Evolutionary conservation across 1,140 invertebrate genomes (phyloP).

Genomic region (Chymomyza costata): DNA sequence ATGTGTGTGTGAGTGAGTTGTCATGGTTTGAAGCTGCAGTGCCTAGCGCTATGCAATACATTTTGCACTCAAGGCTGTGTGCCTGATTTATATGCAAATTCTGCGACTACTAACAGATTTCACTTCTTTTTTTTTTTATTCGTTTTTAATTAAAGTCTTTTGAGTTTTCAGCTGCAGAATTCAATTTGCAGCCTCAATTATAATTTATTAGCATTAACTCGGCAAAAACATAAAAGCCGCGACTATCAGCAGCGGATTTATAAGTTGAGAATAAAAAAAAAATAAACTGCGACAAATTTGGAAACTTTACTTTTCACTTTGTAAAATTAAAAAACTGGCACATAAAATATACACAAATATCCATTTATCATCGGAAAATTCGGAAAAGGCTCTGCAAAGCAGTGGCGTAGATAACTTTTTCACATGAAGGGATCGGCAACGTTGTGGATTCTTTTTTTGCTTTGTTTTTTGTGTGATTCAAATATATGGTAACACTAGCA

Average conservation of each 20-base stretch:
- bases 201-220: constrained; percentile 68
- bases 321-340: constrained; percentile 65
- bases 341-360: constrained; percentile 49
- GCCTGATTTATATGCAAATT: constrained; percentile 69
- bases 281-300: constrained; percentile 65
- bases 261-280: no score
- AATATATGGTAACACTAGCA: no score
- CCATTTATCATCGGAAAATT: constrained; percentile 64
- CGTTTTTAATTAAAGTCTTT: constrained; percentile 72
- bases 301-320: constrained; percentile 72
- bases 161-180: constrained; percentile 66
- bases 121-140: no score
- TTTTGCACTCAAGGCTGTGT: constrained; percentile 30
- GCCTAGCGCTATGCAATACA: constrained; percentile 40
- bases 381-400: constrained; percentile 29
- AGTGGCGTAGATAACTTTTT: no score
- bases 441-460: no score
- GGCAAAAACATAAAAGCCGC: constrained; percentile 5
- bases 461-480: no score
- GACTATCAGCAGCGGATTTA: no score
- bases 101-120: constrained; percentile 59
- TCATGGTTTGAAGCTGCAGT: constrained; percentile 18
- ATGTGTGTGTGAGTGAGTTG: no score
- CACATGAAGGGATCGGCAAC: no score
- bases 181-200: constrained; percentile 68